phyloP scores from a whole-genome alignment of 1,140 invertebrate species.

The Parapsyche elsis region DNA sequence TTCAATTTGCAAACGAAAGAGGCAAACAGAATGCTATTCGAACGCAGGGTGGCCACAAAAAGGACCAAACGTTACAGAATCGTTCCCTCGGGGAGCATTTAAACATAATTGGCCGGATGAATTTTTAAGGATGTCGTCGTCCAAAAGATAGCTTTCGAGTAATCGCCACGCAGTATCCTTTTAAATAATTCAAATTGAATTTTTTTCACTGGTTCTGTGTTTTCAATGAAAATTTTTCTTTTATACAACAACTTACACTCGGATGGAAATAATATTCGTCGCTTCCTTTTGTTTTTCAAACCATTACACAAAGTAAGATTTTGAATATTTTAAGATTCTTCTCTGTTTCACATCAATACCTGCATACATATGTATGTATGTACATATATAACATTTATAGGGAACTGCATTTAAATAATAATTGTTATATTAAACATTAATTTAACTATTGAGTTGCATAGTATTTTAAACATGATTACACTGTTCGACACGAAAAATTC shows the following conservation, averaged over 20 bases:
- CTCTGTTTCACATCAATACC: too few species aligned
- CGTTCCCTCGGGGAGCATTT: slow-evolving; percentile 32
- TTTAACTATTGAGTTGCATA: too few species aligned
- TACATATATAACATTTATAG: too few species aligned
- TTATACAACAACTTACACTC: background rate
- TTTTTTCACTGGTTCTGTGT: background rate
- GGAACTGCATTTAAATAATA: too few species aligned
- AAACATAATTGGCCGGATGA: slow-evolving; percentile 43
- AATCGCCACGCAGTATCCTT: slow-evolving; percentile 33
- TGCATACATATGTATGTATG: too few species aligned
- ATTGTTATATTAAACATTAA: too few species aligned
- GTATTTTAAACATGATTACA: too few species aligned
- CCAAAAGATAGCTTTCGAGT: slow-evolving; percentile 31
- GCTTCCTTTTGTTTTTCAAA: background rate
- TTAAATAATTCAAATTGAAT: slow-evolving; percentile 43
- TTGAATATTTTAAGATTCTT: too few species aligned
- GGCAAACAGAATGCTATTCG: slow-evolving; percentile 7
- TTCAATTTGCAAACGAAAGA: slow-evolving; percentile 11
- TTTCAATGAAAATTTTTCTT: background rate
- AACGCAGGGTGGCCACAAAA: background rate
- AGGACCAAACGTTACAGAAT: background rate
- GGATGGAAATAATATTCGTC: background rate
- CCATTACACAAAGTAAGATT: background rate
- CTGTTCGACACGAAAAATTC: too few species aligned
- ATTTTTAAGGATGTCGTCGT: slow-evolving; percentile 33